Conservation (phyloP, 2,113 vertebrate genomes). For the Petrocephalus zakoni region DNA sequence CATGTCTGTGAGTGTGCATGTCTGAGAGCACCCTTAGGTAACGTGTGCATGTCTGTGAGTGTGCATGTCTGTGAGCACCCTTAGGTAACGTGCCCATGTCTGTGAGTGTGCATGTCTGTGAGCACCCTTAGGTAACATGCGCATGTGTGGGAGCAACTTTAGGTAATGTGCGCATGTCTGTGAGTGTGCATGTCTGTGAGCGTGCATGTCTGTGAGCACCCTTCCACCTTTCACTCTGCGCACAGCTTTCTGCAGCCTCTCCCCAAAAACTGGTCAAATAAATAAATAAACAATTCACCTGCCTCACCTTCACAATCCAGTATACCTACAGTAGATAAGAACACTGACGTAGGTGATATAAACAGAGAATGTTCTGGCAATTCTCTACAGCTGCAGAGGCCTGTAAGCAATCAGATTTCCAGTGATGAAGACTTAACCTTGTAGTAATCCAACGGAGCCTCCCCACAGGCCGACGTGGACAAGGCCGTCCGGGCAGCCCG, state of each 20-base stretch:
- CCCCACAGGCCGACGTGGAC: slow-evolving; percentile 78
- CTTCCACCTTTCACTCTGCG: neutral
- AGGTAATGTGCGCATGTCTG: too few species aligned
- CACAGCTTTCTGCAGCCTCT: neutral
- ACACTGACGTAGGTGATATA: slow-evolving; percentile 21
- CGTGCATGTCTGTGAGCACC: too few species aligned
- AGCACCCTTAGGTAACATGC: too few species aligned
- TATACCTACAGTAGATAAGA: slow-evolving; percentile 20
- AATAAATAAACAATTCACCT: slow-evolving; percentile 18
- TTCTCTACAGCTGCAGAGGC: neutral
- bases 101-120: too few species aligned
- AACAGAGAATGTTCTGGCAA: slow-evolving; percentile 5
- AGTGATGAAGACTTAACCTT: neutral
- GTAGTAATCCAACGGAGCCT: neutral
- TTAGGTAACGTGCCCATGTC: too few species aligned
- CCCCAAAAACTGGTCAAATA: neutral
- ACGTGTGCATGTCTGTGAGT: too few species aligned
- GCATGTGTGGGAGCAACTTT: too few species aligned
- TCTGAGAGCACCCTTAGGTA: too few species aligned
- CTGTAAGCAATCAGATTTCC: slow-evolving; percentile 12
- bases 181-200: too few species aligned
- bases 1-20: too few species aligned
- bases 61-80: too few species aligned
- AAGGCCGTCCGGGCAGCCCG: slow-evolving; percentile 89
- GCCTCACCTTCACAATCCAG: slow-evolving; percentile 16